phyloP scores from a whole-genome alignment of 2,888 invertebrate genomes.

The Bellardia bayeri region DNA sequence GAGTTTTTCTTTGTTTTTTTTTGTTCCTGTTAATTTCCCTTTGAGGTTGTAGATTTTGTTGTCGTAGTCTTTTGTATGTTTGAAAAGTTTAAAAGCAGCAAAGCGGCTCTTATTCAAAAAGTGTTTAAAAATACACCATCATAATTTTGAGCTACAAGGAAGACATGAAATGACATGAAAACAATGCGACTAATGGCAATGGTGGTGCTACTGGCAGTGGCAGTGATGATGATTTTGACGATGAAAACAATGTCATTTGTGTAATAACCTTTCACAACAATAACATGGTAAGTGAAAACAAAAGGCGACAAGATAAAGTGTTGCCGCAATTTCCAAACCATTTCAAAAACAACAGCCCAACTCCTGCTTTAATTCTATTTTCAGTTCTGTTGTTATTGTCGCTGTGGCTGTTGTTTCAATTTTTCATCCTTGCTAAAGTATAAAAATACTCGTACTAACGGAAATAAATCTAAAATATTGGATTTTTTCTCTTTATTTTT shows the following conservation, averaged over 20 bases:
- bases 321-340: slow-evolving; percentile 23
- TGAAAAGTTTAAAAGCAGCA: slow-evolving; percentile 34
- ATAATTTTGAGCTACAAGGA: slow-evolving; percentile 20
- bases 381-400: neutral
- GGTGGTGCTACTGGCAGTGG: neutral
- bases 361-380: slow-evolving; percentile 20
- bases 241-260: slow-evolving; percentile 27
- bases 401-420: neutral
- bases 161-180: neutral
- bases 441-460: neutral
- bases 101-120: slow-evolving; percentile 18
- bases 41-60: slow-evolving; percentile 26
- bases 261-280: slow-evolving; percentile 30
- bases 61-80: slow-evolving; percentile 17
- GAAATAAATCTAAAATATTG: slow-evolving; percentile 8
- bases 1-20: slow-evolving; percentile 24
- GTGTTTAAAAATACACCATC: slow-evolving; percentile 45
- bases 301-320: slow-evolving; percentile 44
- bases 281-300: neutral
- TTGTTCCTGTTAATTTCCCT: slow-evolving; percentile 31
- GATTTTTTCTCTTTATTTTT: neutral
- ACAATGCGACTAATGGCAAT: neutral
- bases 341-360: slow-evolving; percentile 18
- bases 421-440: neutral
- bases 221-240: slow-evolving; percentile 5